Evolutionary conservation across 2,797 vertebrate species (phyloP).

Genomic region (Cossypha heuglini): DNA sequence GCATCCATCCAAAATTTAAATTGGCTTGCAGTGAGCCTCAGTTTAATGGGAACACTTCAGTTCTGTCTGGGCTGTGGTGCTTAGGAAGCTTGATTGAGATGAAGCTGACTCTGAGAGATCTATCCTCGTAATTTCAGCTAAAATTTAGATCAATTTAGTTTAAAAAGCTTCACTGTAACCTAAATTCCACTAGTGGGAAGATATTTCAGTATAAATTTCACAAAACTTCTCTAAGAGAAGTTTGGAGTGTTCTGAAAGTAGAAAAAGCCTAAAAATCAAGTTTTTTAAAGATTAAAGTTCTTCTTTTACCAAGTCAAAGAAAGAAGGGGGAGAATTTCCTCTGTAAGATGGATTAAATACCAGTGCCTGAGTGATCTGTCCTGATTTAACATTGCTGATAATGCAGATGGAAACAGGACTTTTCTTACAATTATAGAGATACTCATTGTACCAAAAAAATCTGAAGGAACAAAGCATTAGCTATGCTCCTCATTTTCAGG

Average conservation of each 20-base stretch:
- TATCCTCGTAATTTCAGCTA: neutral
- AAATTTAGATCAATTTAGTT: constrained; percentile 23
- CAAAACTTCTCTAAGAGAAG: neutral
- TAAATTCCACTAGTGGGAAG: neutral
- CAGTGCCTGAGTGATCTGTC: neutral
- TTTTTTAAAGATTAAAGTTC: neutral
- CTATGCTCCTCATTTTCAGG: neutral
- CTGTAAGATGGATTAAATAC: neutral
- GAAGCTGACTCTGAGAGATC: neutral
- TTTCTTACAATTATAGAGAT: neutral
- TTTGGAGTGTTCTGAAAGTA: neutral
- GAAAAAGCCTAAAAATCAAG: neutral
- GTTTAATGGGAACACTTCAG: neutral
- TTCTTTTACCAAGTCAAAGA: neutral
- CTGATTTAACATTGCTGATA: neutral
- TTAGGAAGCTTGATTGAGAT: constrained; percentile 1
- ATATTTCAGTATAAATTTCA: neutral
- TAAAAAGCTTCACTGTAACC: neutral
- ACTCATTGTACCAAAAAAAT: neutral
- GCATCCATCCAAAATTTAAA: neutral
- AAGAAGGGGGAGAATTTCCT: neutral
- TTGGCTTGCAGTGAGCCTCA: neutral
- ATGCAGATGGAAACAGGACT: neutral
- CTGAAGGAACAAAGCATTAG: neutral
- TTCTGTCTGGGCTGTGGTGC: neutral